These are phyloP conservation scores for Latrodectus geometricus DNA, from an alignment of 1,140 invertebrate genomes.

Conservation along the genomic window DNA sequence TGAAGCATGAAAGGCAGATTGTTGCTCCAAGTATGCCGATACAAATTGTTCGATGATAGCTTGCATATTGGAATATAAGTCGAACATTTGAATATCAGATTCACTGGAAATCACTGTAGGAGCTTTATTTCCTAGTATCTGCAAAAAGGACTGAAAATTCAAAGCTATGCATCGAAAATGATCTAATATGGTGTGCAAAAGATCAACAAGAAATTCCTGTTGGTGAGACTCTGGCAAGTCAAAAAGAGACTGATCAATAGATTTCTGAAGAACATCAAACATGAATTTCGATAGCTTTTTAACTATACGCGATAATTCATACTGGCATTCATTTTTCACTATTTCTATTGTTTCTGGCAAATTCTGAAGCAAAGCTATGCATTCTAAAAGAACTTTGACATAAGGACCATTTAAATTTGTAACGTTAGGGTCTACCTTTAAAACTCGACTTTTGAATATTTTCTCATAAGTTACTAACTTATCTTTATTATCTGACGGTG, in stretches of 20 bases:
- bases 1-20: not conserved
- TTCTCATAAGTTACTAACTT: conserved; percentile 31
- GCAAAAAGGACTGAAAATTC: conserved; percentile 11
- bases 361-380: conserved; percentile 85
- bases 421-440: not conserved
- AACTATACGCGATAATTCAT: conserved; percentile 82
- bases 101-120: not conserved
- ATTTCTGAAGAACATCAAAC: conserved; percentile 70
- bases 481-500: not conserved
- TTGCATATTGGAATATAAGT: conserved; percentile 88
- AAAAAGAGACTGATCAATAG: conserved; percentile 3
- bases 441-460: not conserved
- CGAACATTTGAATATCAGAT: conserved; percentile 74
- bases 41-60: conserved; percentile 32
- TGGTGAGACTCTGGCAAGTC: conserved; percentile 3
- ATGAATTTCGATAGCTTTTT: conserved; percentile 81
- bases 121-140: not conserved
- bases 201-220: conserved; percentile 9
- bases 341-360: conserved; percentile 87
- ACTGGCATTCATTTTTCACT: conserved; percentile 84
- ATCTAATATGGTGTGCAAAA: conserved; percentile 5
- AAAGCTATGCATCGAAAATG: conserved; percentile 30
- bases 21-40: conserved; percentile 7
- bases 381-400: conserved; percentile 82
- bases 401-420: conserved; percentile 6